Percentiles rank a stretch among this genome's conserved stretches.
Evolutionary conservation across 1,140 invertebrate species (phyloP).

Genomic region (Lepidurus couesii): DNA sequence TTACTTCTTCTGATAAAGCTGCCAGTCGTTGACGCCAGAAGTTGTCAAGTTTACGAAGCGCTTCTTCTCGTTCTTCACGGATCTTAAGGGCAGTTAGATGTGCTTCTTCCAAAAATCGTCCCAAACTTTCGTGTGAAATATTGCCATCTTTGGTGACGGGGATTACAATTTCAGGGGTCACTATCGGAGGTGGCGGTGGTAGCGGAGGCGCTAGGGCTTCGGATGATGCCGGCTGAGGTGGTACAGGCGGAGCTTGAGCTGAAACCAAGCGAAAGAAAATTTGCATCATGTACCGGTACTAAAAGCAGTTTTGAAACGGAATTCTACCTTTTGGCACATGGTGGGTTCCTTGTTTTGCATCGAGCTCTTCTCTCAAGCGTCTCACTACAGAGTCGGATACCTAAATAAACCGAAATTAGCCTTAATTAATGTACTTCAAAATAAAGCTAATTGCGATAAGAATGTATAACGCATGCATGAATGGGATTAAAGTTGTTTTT

Average conservation of each 20-base stretch:
- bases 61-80: constrained; percentile 33
- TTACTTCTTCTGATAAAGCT: constrained; percentile 31
- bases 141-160: constrained; percentile 7
- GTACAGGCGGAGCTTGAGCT: neutral
- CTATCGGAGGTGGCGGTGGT: neutral
- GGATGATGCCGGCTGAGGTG: neutral
- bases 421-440: neutral
- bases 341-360: constrained; percentile 26
- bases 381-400: constrained; percentile 32
- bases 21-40: constrained; percentile 31
- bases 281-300: neutral
- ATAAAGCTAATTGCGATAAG: neutral
- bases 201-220: neutral
- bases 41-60: constrained; percentile 31
- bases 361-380: constrained; percentile 28
- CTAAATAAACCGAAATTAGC: constrained; percentile 19
- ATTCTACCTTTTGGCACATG: constrained; percentile 8
- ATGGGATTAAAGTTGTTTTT: neutral
- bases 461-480: neutral
- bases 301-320: neutral
- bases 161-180: neutral
- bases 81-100: constrained; percentile 33
- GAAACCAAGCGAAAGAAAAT: neutral
- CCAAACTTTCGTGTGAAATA: constrained; percentile 22
- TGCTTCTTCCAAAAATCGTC: constrained; percentile 34